Evolutionary conservation across 2,888 invertebrate genomes (phyloP).

Genomic region (Rhogogaster chlorosoma): DNA sequence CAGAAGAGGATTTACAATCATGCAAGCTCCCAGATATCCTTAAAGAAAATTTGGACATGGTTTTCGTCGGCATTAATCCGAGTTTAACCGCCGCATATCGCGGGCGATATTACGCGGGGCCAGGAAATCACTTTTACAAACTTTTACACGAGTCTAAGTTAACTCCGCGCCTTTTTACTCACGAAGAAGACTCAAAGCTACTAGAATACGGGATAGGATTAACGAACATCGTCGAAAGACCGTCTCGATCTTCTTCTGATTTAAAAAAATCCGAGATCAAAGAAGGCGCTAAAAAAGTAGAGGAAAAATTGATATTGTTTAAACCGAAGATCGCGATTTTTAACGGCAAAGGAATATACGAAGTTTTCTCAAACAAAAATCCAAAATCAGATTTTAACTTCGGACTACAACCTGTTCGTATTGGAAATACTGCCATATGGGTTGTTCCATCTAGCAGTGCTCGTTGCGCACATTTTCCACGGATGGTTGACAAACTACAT

Average conservation of each 20-base stretch:
- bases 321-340: constrained; percentile 74
- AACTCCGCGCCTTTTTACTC: constrained; percentile 66
- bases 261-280: constrained; percentile 71
- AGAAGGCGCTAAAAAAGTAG: constrained; percentile 67
- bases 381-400: constrained; percentile 67
- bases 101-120: constrained; percentile 75
- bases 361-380: constrained; percentile 68
- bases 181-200: constrained; percentile 71
- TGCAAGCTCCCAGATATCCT: constrained; percentile 71
- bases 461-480: constrained; percentile 74
- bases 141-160: constrained; percentile 71
- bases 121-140: constrained; percentile 76
- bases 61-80: constrained; percentile 75
- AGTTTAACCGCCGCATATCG: constrained; percentile 73
- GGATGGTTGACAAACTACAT: constrained; percentile 74
- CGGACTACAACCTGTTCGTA: constrained; percentile 70
- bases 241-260: constrained; percentile 73
- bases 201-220: constrained; percentile 71
- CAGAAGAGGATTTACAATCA: constrained; percentile 69
- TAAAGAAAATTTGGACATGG: constrained; percentile 67
- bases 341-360: constrained; percentile 75
- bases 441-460: constrained; percentile 76
- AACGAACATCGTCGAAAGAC: constrained; percentile 73
- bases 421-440: constrained; percentile 71
- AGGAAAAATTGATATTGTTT: constrained; percentile 68